These are phyloP conservation scores for Chaetodon trifasciatus DNA, from an alignment of 2,797 vertebrate species.

Conservation along the genomic window DNA sequence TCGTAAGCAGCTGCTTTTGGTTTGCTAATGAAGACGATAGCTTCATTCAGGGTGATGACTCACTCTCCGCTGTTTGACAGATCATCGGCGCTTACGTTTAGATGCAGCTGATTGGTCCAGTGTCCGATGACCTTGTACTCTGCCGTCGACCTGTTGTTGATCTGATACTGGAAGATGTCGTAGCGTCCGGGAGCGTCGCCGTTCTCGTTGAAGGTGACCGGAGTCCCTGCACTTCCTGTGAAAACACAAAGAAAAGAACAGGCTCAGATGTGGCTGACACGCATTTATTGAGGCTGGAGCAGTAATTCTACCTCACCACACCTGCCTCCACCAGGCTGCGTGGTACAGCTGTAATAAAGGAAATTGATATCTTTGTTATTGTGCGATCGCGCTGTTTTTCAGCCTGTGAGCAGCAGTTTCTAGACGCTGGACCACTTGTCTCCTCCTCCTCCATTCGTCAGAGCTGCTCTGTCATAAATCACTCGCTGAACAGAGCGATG, in stretches of 20 bases:
- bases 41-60: background rate
- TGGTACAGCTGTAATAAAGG: background rate
- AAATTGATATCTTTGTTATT: background rate
- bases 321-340: background rate
- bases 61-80: background rate
- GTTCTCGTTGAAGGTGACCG: slow-evolving; percentile 96
- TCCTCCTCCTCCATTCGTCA: background rate
- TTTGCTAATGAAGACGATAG: background rate
- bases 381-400: background rate
- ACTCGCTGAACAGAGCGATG: too few species aligned
- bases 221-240: slow-evolving; percentile 94
- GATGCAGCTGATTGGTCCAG: slow-evolving; percentile 95
- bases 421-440: background rate
- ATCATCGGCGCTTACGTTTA: slow-evolving; percentile 86
- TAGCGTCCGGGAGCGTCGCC: slow-evolving; percentile 97
- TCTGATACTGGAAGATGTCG: slow-evolving; percentile 98
- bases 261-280: background rate
- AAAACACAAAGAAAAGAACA: slow-evolving; percentile 23
- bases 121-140: slow-evolving; percentile 96
- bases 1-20: background rate
- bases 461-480: background rate
- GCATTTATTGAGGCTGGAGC: background rate
- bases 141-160: slow-evolving; percentile 87
- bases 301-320: background rate
- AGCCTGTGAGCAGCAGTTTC: background rate